Conservation (phyloP, 2,797 vertebrate genomes). For the Pristis pectinata region DNA sequence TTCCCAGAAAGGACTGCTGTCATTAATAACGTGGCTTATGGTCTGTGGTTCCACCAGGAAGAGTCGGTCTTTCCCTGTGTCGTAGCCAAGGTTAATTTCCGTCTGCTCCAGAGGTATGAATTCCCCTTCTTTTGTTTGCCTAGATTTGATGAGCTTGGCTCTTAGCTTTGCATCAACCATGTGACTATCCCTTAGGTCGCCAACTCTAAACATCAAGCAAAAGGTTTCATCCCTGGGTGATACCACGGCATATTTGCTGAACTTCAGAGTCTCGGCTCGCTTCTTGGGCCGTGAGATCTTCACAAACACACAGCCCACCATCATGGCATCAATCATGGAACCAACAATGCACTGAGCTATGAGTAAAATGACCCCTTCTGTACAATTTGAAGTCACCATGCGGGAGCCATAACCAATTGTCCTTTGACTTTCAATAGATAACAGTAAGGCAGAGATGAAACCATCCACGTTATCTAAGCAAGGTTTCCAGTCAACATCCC, state of each 20-base stretch:
- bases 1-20: conserved; percentile 70
- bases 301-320: conserved; percentile 81
- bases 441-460: conserved; percentile 69
- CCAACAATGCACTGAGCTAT: conserved; percentile 74
- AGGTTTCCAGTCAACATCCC: conserved; percentile 56
- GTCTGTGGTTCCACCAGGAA: conserved; percentile 75
- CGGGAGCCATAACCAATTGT: conserved; percentile 75
- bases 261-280: conserved; percentile 72
- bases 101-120: conserved; percentile 76
- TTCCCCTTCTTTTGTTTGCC: conserved; percentile 70
- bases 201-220: conserved; percentile 71
- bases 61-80: conserved; percentile 66
- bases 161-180: conserved; percentile 77
- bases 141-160: conserved; percentile 72
- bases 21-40: conserved; percentile 65
- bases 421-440: conserved; percentile 72
- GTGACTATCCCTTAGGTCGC: conserved; percentile 71
- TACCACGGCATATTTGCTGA: conserved; percentile 69
- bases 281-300: conserved; percentile 77
- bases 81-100: conserved; percentile 71
- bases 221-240: conserved; percentile 62
- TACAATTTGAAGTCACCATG: conserved; percentile 67
- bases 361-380: conserved; percentile 62
- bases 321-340: conserved; percentile 73
- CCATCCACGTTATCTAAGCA: conserved; percentile 70